Evolutionary conservation across 1,140 invertebrate species (phyloP).

Genomic region (Drosophila tristis): DNA sequence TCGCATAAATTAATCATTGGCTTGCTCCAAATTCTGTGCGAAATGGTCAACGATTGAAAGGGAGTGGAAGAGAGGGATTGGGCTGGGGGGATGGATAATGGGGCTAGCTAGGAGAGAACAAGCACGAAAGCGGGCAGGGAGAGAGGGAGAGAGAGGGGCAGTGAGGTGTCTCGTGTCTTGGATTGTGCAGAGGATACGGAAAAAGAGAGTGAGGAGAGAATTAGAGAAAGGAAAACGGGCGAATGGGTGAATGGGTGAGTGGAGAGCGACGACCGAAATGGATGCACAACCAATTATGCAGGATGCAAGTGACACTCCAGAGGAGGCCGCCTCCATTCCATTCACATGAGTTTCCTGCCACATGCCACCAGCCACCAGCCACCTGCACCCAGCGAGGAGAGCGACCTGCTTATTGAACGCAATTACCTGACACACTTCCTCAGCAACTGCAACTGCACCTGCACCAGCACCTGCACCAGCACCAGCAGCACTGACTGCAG

Average conservation of each 20-base stretch:
- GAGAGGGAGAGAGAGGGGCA: no score
- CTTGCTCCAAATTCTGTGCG: slow-evolving; percentile 40
- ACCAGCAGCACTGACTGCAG: slow-evolving; percentile 1
- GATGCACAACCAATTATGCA: slow-evolving; percentile 67
- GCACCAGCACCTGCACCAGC: no score
- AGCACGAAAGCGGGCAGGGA: no score
- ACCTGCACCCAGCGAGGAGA: no score
- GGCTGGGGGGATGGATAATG: not conserved
- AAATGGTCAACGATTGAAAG: slow-evolving; percentile 8
- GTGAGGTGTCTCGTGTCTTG: no score
- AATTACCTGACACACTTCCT: slow-evolving; percentile 75
- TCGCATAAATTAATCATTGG: slow-evolving; percentile 67
- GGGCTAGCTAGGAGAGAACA: no score
- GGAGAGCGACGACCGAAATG: slow-evolving; percentile 42
- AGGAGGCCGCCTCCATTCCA: not conserved
- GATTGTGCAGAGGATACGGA: no score
- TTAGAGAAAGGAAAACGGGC: no score
- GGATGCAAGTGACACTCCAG: slow-evolving; percentile 65
- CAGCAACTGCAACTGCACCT: no score
- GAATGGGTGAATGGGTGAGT: no score
- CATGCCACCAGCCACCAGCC: not conserved
- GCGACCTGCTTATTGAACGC: slow-evolving; percentile 79
- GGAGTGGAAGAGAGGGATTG: not conserved
- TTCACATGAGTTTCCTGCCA: slow-evolving; percentile 7
- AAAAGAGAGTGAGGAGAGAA: not conserved